Evolutionary conservation across 2,888 invertebrate genomes (phyloP).

Genomic region (Diploptera punctata): DNA sequence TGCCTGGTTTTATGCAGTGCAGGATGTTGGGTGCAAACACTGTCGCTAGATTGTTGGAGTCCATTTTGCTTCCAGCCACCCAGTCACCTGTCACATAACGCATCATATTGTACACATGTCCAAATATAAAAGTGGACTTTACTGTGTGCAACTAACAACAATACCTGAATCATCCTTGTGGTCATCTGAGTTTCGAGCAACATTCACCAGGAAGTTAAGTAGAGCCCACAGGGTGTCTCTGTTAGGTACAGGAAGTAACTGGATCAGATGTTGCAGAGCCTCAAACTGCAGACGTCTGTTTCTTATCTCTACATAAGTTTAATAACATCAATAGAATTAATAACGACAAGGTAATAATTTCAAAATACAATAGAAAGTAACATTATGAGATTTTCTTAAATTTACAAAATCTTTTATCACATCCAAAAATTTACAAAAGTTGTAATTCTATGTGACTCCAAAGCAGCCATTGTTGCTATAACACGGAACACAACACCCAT

Average conservation of each 20-base stretch:
- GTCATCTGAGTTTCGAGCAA: conserved; percentile 76
- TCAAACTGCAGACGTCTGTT: conserved; percentile 83
- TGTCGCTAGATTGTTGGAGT: conserved; percentile 89
- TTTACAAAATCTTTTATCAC: too few relatives aligned
- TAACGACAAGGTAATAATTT: too few relatives aligned
- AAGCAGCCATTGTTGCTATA: too few relatives aligned
- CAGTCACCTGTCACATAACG: conserved; percentile 29
- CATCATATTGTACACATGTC: too few relatives aligned
- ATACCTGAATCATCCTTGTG: conserved; percentile 59
- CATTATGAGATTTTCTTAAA: too few relatives aligned
- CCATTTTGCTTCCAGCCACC: conserved; percentile 90
- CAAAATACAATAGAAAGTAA: too few relatives aligned
- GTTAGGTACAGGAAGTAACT: conserved; percentile 85
- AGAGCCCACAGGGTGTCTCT: conserved; percentile 88
- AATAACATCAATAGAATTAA: too few relatives aligned
- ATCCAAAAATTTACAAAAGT: too few relatives aligned
- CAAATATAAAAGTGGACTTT: too few relatives aligned
- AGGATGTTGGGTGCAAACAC: conserved; percentile 93
- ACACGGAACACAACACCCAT: too few relatives aligned
- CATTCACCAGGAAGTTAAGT: conserved; percentile 79
- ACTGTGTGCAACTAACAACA: too few relatives aligned
- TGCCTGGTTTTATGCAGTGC: conserved; percentile 73
- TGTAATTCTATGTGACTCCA: too few relatives aligned
- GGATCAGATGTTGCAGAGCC: conserved; percentile 82
- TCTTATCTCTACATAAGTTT: conserved; percentile 80